A percentile compares a stretch with the other conserved stretches of the same genome.
Evolutionary conservation across 2,888 invertebrate genomes (phyloP).

Genomic region (Brenthis daphne): DNA sequence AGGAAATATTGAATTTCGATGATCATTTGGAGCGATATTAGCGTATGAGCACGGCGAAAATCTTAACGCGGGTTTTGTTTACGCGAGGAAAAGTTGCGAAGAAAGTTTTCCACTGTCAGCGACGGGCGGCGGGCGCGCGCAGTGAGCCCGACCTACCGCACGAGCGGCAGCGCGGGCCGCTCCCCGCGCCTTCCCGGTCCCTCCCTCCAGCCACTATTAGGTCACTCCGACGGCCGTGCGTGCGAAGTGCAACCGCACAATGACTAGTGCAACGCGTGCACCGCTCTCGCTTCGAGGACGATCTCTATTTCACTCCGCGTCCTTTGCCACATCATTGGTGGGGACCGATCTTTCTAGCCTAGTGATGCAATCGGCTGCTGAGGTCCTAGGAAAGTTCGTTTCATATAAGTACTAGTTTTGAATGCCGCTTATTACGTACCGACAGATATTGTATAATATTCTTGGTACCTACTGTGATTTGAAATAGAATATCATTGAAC

Average conservation of each 20-base stretch:
- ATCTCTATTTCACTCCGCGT: constrained; percentile 81
- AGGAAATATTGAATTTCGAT: constrained; percentile 7
- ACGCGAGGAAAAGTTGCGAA: constrained; percentile 77
- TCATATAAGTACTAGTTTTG: constrained; percentile 59
- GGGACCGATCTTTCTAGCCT: constrained; percentile 81
- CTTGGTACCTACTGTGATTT: background rate
- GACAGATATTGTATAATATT: constrained; percentile 30
- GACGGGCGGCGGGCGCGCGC: constrained; percentile 71
- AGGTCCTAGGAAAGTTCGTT: constrained; percentile 68
- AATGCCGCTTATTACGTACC: constrained; percentile 54
- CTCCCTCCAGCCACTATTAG: constrained; percentile 81
- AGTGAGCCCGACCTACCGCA: constrained; percentile 82
- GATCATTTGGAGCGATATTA: constrained; percentile 28
- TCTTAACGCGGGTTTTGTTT: constrained; percentile 70
- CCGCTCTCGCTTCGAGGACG: constrained; percentile 82
- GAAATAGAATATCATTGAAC: background rate
- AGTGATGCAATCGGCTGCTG: constrained; percentile 70
- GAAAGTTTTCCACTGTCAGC: constrained; percentile 78
- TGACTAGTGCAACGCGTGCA: constrained; percentile 81
- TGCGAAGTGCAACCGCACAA: constrained; percentile 80
- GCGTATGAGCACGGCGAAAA: constrained; percentile 53
- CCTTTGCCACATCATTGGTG: constrained; percentile 79
- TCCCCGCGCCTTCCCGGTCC: constrained; percentile 76
- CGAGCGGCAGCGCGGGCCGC: constrained; percentile 65
- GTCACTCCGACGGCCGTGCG: constrained; percentile 79